These are phyloP conservation scores for Eudasyphora cyanicolor DNA, from an alignment of 2,888 invertebrate species.

Conservation along the genomic window DNA sequence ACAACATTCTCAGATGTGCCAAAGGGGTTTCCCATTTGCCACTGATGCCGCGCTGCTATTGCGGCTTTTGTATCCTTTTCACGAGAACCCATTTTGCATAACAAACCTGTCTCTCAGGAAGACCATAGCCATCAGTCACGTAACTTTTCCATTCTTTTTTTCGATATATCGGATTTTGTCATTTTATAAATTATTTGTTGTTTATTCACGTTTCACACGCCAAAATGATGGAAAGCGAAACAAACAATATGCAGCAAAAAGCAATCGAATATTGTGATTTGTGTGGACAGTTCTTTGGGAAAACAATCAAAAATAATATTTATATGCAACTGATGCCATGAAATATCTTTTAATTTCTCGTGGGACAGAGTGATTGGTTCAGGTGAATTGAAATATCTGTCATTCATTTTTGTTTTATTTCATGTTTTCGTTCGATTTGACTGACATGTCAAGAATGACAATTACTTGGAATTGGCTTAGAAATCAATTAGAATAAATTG, in stretches of 20 bases:
- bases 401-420: constrained; percentile 40
- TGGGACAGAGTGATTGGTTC: constrained; percentile 52
- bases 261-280: constrained; percentile 46
- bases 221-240: constrained; percentile 55
- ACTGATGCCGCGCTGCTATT: no score
- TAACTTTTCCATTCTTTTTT: constrained; percentile 58
- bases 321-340: constrained; percentile 66
- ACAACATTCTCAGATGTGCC: constrained; percentile 19
- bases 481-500: constrained; percentile 44
- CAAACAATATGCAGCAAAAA: background rate
- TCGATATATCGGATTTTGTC: constrained; percentile 51
- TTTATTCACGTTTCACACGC: constrained; percentile 52
- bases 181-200: constrained; percentile 66
- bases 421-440: constrained; percentile 58
- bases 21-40: background rate
- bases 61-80: background rate
- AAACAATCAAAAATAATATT: constrained; percentile 60
- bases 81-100: background rate
- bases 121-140: constrained; percentile 63
- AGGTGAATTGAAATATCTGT: background rate
- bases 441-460: constrained; percentile 59
- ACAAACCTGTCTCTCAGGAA: background rate
- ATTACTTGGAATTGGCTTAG: constrained; percentile 56
- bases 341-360: constrained; percentile 60
- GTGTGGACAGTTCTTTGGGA: constrained; percentile 54